Base-by-base conservation (phyloP, 2,888 invertebrate species). In the Ecliptopera silaceata region DNA sequence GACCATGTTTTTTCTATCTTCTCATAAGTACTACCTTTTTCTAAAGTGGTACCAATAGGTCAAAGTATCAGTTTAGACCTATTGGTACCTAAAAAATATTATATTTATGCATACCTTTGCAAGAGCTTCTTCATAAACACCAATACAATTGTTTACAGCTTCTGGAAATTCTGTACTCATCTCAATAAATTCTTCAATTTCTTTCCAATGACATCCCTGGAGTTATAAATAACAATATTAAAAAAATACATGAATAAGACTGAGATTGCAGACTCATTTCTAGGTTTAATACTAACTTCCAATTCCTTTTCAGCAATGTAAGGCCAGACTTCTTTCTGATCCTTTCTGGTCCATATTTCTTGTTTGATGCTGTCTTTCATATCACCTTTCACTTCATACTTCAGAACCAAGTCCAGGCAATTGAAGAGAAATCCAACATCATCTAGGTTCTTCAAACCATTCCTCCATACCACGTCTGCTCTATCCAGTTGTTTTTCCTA, bases 391-490 rank as follows among this genome's bases (percentile, higher is more conserved):
- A 94, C 92, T 31, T 88, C 85, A 84, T 93, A 94, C 59, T 92
- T 84, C 55, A 93, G 88, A 10, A 93, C 81, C 26, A 93, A 78
- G 42, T 94, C 92, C 36, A 95, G 84, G 22, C 95, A 67, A 63
- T 93, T 91, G 17, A 94, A 91, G n/a, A 94, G 82, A 60, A 93
- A 94, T 18, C 86, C 81, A 2, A 94, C 79, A 65, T 93, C 88
- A 13, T 85, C 81, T 5, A 95, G 85, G 61, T 91, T 92, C 58
- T 93, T 92, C 18, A 92, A 78, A 8, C 93, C 94, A 78, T 93
- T 93, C 50, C 89, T 91, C 86, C 94, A 94, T 38, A 95, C 87
- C 10, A 94, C 80, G 53, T 92, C 88, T 20, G 93, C 93, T 61
- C 93, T 90, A 71, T 93, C 93, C 13, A 93, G 62, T 59, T 88